Evolutionary conservation across 2,113 vertebrate species (phyloP), one percentile per base, ranked within the genome.

Genomic region (Tauraco erythrolophus): DNA sequence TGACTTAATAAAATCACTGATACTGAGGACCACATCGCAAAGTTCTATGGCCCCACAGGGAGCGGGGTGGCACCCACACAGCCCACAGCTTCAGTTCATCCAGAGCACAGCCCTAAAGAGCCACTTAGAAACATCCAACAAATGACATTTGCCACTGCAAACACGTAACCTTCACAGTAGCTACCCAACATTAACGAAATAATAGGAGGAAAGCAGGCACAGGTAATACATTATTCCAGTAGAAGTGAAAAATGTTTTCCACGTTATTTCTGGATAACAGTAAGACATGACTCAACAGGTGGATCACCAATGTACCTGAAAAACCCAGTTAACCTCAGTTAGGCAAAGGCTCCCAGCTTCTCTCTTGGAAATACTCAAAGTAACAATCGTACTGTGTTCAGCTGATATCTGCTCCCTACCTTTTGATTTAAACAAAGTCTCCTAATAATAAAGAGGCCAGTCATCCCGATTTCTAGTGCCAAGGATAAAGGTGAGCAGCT

Each of bases 41-140:
- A 30, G 46, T 9, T 31, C 30, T 19, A 0, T 0, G 22, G 77
- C 27, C 65, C 22, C 69, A 14, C 0, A 0, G 71, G 37, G 46
- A 28, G 31, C 7, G 6, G n/a, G 39, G 30, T 28, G 58, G 50
- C 27, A 69, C 5, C 1, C n/a, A 6, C 0, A 22, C 14, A 64
- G 50, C 19, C 86, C 37, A 10, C 46, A 74, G 83, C 28, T 69
- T 68, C 1, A 0, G 33, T 14, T 57, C 25, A 5, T 6, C 33
- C 62, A 3, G 1, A 74, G 74, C 45, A 50, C 45, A 61, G 51
- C 53, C 33, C 28, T 21, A 6, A 64, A 77, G 76, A 8, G 11
- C 81, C 74, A 33, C 22, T 43, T 21, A 33, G 35, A 71, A 65
- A 31, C 54, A 39, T 3, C 83, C 91, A 65, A 18, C 75, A 39